Conservation (phyloP, 2,888 invertebrate species). For the Masnerella sp. region DNA sequence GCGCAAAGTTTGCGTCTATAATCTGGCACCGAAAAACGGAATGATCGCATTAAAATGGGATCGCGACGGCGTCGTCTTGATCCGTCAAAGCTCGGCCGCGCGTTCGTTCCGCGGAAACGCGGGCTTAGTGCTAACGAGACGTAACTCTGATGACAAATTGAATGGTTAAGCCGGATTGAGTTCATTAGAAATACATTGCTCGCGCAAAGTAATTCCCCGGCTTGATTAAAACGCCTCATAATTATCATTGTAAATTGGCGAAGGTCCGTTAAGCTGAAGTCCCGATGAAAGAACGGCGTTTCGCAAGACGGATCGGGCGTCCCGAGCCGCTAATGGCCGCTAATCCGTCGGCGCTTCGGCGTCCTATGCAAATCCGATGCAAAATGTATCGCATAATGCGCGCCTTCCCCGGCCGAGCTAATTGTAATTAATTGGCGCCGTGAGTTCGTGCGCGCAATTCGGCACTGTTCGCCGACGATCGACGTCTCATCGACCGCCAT, state of each 20-base stretch:
- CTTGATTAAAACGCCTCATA: slow-evolving; percentile 51
- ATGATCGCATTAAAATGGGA: slow-evolving; percentile 10
- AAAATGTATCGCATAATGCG: slow-evolving; percentile 62
- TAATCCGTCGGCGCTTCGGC: slow-evolving; percentile 62
- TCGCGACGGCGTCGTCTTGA: neutral
- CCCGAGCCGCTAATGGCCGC: slow-evolving; percentile 61
- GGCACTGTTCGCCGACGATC: too few species aligned
- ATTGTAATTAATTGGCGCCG: slow-evolving; percentile 57
- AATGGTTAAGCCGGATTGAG: slow-evolving; percentile 45
- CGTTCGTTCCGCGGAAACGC: slow-evolving; percentile 18
- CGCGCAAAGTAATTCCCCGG: slow-evolving; percentile 46
- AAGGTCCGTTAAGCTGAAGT: slow-evolving; percentile 54
- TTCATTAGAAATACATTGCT: slow-evolving; percentile 53
- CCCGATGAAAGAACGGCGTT: slow-evolving; percentile 54
- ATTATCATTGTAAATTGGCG: slow-evolving; percentile 59
- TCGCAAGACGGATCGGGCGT: slow-evolving; percentile 50
- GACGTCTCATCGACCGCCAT: slow-evolving; percentile 33
- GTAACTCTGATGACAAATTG: slow-evolving; percentile 49
- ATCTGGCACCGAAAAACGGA: slow-evolving; percentile 1
- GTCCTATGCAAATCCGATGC: slow-evolving; percentile 64
- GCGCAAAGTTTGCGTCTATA: neutral
- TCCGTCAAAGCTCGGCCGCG: slow-evolving; percentile 22
- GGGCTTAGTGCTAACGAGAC: slow-evolving; percentile 41
- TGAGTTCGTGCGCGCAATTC: slow-evolving; percentile 48
- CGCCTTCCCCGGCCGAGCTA: slow-evolving; percentile 39